These are phyloP conservation scores for Urophycis tenuis DNA, from an alignment of 2,797 vertebrate species.

Conservation along the genomic window DNA sequence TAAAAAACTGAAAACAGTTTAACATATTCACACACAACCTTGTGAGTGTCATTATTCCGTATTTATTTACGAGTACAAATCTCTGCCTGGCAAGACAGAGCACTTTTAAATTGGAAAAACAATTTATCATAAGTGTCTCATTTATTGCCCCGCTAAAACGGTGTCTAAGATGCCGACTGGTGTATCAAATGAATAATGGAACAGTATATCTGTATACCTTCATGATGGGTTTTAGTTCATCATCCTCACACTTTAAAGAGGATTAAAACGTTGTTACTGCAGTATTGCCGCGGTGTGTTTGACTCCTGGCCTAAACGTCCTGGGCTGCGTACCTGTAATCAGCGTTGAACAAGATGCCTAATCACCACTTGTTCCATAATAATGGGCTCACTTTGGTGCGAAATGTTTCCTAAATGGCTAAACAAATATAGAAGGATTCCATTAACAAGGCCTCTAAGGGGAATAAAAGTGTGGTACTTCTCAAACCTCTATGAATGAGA, in stretches of 20 bases:
- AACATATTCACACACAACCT: slow-evolving; percentile 1
- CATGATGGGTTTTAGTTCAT: not conserved
- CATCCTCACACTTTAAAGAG: not conserved
- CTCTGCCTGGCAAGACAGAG: not conserved
- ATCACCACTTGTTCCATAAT: not conserved
- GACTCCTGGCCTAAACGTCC: not conserved
- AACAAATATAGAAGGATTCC: not conserved
- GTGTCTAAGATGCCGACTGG: not conserved
- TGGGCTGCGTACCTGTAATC: not conserved
- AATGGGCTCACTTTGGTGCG: not conserved
- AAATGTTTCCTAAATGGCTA: not conserved
- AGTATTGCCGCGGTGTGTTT: not conserved
- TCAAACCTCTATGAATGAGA: not conserved
- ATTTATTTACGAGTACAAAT: not conserved
- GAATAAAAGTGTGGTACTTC: not conserved
- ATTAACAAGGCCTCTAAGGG: not conserved
- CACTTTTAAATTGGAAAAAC: not conserved
- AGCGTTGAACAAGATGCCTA: not conserved
- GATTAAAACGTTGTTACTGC: not conserved
- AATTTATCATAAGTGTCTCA: not conserved
- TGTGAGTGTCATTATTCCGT: not conserved
- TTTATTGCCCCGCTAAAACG: not conserved
- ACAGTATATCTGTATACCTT: not conserved
- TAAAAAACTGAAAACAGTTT: not conserved
- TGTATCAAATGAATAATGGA: not conserved